Base-by-base conservation (phyloP, 2,797 vertebrate genomes). In the Paedocypris micromegethes region DNA sequence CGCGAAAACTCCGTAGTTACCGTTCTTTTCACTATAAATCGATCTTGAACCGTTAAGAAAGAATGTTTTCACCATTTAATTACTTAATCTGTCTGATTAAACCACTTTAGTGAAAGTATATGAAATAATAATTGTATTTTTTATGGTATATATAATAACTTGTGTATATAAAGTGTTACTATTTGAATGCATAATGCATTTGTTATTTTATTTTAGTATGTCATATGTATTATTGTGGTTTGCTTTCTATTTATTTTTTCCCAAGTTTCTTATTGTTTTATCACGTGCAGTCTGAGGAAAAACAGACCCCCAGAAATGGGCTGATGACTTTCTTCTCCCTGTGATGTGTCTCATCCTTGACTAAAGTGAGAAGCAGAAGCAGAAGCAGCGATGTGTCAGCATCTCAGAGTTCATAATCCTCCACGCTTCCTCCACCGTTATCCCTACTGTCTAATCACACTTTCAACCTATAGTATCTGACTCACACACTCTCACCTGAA, bases 381-480 rank as follows among this genome's bases (percentile, higher is more conserved):
- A 84, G 88, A 85, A 85, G 86, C 87, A 84, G 88, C 85, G 85
- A 88, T 86, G 87, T 90, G 87, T 90, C 89, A 90, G 87, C 89
- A 90, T 87, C 88, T 90, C 86, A 81, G 82, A 84, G 86, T 86
- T 86, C 85, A 80, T 91, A 91, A 91, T 91, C 89, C 89, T 85
- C 78, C 87, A 84, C 81, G 62, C 57, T 59, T 64, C 64, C 52
- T 82, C 46, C 81, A 81, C 85, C 79, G 84, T 84, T 83, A 85
- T 88, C 90, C 84, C 84, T 78, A 80, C 85, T 81, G 85, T 83
- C 82, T 93, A 91, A 93, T 90, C 90, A 88, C 86, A 89, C 89
- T 83, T 86, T 84, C 92, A 91, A 87, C 89, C 83, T 83, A 68
- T 23, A 23, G 66, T 73, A 54, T 70, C 59, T 74, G 76, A 70